A percentile compares a stretch with the other conserved stretches of the same genome.
Conservation (phyloP, 2,113 vertebrate species). For the Pholis gunnellus region DNA sequence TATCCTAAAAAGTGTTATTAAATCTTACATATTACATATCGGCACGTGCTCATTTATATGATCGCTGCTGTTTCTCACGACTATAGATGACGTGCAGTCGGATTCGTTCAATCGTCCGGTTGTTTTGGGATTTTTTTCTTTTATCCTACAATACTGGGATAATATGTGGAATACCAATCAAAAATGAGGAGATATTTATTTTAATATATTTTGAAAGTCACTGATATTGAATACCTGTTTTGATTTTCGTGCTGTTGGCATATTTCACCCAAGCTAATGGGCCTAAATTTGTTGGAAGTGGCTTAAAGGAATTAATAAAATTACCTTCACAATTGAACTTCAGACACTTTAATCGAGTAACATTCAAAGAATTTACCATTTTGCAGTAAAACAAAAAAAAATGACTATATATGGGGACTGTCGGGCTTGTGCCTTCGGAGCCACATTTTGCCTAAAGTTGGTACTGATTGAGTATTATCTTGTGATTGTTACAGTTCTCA, state of each 20-base stretch:
- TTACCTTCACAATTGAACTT: not conserved
- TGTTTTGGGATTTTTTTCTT: not conserved
- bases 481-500: not conserved
- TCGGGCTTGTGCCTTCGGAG: slow-evolving; percentile 20
- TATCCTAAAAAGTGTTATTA: not conserved
- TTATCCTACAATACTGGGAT: not conserved
- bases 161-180: not conserved
- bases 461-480: not conserved
- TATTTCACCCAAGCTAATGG: not conserved
- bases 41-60: not conserved
- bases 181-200: slow-evolving; percentile 13
- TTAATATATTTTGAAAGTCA: not conserved
- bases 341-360: no score
- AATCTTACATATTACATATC: not conserved
- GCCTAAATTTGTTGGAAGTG: not conserved
- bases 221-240: not conserved
- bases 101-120: not conserved
- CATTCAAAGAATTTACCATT: not conserved
- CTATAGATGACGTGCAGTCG: not conserved
- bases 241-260: not conserved
- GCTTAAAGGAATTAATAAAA: not conserved
- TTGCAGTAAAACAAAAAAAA: not conserved
- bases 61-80: not conserved
- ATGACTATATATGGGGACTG: not conserved
- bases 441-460: not conserved